Conservation (phyloP, 2,888 invertebrate species). For the Exocentrus adspersus region DNA sequence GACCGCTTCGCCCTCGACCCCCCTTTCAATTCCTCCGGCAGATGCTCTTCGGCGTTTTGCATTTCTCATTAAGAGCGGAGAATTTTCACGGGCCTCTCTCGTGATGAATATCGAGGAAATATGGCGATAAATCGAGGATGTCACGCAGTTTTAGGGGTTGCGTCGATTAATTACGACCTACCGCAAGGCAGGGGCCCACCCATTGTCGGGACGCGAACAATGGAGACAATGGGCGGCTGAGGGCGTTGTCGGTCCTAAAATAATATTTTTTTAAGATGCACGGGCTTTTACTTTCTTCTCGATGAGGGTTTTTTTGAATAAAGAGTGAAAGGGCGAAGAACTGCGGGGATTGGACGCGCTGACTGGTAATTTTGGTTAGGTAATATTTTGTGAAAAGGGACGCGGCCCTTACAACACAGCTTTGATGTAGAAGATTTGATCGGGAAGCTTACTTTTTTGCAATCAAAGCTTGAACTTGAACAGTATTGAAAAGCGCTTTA, state of each 20-base stretch:
- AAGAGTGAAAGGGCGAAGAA: too few relatives aligned
- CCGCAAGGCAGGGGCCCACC: conserved; percentile 27
- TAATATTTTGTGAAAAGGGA: too few relatives aligned
- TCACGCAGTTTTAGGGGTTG: conserved; percentile 5
- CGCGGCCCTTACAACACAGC: too few relatives aligned
- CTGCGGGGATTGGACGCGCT: too few relatives aligned
- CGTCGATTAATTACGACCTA: conserved; percentile 34
- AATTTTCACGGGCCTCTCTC: conserved; percentile 13
- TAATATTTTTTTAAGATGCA: neutral
- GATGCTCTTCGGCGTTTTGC: conserved; percentile 32
- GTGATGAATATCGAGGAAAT: conserved; percentile 12
- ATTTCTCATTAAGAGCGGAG: conserved; percentile 18
- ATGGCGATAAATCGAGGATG: conserved; percentile 17
- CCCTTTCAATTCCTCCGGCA: conserved; percentile 31
- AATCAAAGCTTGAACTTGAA: too few relatives aligned
- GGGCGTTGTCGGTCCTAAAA: neutral
- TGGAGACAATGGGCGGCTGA: neutral
- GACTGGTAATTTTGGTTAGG: too few relatives aligned
- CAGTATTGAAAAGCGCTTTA: too few relatives aligned
- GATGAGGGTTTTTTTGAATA: neutral
- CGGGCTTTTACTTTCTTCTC: neutral
- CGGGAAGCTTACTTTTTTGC: too few relatives aligned
- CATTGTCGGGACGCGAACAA: conserved; percentile 19
- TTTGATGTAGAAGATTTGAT: too few relatives aligned
- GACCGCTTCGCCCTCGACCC: conserved; percentile 31